Conservation (phyloP, 92 coral and sea anemone species). For the Actinostola sp. region DNA sequence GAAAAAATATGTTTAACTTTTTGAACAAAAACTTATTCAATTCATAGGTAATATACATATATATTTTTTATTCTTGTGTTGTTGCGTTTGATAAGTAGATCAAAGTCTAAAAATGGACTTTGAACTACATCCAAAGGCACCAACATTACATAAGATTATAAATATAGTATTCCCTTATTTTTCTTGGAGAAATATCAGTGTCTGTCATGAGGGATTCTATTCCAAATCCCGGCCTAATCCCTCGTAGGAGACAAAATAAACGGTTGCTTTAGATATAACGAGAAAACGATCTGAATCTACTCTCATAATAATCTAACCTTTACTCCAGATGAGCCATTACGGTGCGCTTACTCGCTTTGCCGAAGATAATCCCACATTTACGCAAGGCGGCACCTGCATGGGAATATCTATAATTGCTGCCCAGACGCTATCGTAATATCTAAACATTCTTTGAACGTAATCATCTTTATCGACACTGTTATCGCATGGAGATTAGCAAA, state of each 20-base stretch:
- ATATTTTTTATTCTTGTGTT: too few species aligned
- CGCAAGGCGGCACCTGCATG: constrained; percentile 10
- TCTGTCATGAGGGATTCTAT: not conserved
- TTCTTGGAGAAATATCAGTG: not conserved
- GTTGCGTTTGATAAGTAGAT: too few species aligned
- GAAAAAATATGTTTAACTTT: too few species aligned
- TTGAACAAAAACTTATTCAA: too few species aligned
- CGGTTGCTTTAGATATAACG: constrained; percentile 4
- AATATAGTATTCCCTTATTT: not conserved
- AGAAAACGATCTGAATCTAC: constrained; percentile 16
- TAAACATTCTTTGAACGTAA: constrained; percentile 16
- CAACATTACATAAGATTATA: too few species aligned
- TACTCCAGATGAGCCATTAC: not conserved
- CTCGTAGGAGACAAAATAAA: constrained; percentile 22
- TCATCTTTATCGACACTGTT: constrained; percentile 19
- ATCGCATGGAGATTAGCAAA: constrained; percentile 18
- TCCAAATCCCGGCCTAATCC: constrained; percentile 9
- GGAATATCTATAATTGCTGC: constrained; percentile 22
- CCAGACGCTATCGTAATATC: constrained; percentile 19
- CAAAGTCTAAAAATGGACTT: too few species aligned
- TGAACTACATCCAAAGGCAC: too few species aligned
- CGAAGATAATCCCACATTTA: constrained; percentile 12
- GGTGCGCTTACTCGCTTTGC: not conserved
- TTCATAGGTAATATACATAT: too few species aligned
- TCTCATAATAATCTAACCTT: constrained; percentile 13